A percentile compares a stretch with the other conserved stretches of the same genome.
Conservation (phyloP, 2,888 invertebrate species). For the Volucella inflata region DNA sequence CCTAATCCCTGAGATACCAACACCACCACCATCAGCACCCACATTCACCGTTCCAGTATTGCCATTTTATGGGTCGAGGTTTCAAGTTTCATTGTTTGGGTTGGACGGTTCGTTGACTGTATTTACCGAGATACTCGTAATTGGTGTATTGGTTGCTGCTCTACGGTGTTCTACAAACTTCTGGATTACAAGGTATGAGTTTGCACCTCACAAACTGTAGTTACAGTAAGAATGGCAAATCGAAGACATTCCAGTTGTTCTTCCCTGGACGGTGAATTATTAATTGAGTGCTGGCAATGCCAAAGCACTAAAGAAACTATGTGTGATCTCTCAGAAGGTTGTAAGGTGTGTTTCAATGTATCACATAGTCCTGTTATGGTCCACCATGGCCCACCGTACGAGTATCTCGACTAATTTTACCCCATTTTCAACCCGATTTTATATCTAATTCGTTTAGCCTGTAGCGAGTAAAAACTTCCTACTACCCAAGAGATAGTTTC, state of each 20-base stretch:
- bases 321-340: conserved; percentile 1
- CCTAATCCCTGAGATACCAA: not conserved
- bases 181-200: not conserved
- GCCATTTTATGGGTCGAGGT: conserved; percentile 72
- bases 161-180: conserved; percentile 46
- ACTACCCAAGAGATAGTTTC: conserved; percentile 5
- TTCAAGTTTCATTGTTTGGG: conserved; percentile 74
- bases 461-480: conserved; percentile 38
- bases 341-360: not conserved
- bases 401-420: not conserved
- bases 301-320: conserved; percentile 16
- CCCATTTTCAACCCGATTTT: conserved; percentile 12
- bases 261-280: conserved; percentile 48
- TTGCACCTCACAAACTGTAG: not conserved
- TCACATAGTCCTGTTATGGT: not conserved
- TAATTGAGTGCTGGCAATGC: conserved; percentile 62
- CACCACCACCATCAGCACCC: conserved; percentile 13
- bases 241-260: conserved; percentile 37
- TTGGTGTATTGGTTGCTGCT: conserved; percentile 69
- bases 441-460: conserved; percentile 30
- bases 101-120: conserved; percentile 74
- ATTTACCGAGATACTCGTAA: conserved; percentile 59
- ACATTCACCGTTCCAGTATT: conserved; percentile 7
- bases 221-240: conserved; percentile 15
- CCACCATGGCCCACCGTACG: not conserved